Evolutionary conservation across 2,113 vertebrate species (phyloP).

Genomic region (Struthio camelus): DNA sequence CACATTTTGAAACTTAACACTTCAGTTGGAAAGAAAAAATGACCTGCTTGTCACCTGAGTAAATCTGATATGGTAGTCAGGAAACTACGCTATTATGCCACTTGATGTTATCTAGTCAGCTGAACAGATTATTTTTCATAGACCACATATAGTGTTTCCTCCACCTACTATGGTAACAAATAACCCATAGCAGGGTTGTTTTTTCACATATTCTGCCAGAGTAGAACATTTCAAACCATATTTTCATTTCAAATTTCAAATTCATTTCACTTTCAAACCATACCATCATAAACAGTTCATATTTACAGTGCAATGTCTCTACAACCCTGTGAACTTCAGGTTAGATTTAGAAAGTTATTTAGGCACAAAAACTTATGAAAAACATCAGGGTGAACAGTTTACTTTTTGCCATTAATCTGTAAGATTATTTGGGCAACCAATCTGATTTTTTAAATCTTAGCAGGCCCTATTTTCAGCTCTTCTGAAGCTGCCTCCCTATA

Average conservation of each 20-base stretch:
- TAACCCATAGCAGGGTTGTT: background rate
- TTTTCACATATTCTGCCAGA: background rate
- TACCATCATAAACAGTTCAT: no score
- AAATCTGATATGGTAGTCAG: background rate
- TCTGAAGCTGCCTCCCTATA: background rate
- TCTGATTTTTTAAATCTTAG: background rate
- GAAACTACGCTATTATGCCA: background rate
- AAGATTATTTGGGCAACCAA: background rate
- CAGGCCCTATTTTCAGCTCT: background rate
- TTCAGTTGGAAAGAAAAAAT: background rate
- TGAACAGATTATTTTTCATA: background rate
- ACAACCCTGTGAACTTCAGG: background rate
- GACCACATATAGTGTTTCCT: background rate
- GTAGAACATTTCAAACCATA: background rate
- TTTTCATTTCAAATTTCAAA: background rate
- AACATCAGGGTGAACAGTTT: fast-evolving
- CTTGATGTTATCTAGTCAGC: background rate
- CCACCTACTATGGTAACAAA: background rate
- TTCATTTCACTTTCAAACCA: no score
- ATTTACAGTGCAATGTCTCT: background rate
- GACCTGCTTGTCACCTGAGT: background rate
- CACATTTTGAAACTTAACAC: background rate
- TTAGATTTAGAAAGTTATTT: background rate
- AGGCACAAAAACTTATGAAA: background rate
- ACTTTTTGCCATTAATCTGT: background rate